Conservation (phyloP, 2,797 vertebrate species). For the Sebastes glaucus region DNA sequence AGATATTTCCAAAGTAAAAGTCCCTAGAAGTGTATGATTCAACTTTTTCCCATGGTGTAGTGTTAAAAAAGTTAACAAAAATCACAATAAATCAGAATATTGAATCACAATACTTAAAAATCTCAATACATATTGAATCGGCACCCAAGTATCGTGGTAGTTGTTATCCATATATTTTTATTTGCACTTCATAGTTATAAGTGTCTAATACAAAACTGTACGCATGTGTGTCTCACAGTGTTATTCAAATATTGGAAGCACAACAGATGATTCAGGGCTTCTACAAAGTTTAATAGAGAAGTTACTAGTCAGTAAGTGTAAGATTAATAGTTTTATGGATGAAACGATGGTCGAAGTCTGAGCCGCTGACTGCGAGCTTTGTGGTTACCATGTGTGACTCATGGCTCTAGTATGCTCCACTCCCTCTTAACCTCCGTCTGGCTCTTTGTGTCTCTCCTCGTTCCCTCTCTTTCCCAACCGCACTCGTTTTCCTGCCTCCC, state of each 20-base stretch:
- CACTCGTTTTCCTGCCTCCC: constrained; percentile 21
- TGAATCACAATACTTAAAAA: too few species aligned
- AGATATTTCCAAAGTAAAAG: too few species aligned
- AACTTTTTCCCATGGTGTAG: too few species aligned
- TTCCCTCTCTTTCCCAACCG: constrained; percentile 35
- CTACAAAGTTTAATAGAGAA: not conserved
- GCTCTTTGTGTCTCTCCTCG: constrained; percentile 35
- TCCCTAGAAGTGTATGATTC: too few species aligned
- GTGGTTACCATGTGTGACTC: constrained; percentile 72
- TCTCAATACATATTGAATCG: too few species aligned
- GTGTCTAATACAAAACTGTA: not conserved
- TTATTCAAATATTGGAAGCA: not conserved
- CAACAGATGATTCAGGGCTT: not conserved
- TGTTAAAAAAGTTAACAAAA: too few species aligned
- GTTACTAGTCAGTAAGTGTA: not conserved
- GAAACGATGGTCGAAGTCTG: constrained; percentile 4
- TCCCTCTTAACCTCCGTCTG: constrained; percentile 51
- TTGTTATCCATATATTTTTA: not conserved
- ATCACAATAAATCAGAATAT: too few species aligned
- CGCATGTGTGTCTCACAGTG: not conserved
- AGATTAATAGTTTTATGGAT: not conserved
- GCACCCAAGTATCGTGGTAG: too few species aligned
- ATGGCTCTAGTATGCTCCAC: constrained; percentile 71
- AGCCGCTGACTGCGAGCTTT: constrained; percentile 31
- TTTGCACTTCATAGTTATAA: not conserved